Evolutionary conservation across 2,888 invertebrate species (phyloP).

Genomic region (Tridacna gigas): DNA sequence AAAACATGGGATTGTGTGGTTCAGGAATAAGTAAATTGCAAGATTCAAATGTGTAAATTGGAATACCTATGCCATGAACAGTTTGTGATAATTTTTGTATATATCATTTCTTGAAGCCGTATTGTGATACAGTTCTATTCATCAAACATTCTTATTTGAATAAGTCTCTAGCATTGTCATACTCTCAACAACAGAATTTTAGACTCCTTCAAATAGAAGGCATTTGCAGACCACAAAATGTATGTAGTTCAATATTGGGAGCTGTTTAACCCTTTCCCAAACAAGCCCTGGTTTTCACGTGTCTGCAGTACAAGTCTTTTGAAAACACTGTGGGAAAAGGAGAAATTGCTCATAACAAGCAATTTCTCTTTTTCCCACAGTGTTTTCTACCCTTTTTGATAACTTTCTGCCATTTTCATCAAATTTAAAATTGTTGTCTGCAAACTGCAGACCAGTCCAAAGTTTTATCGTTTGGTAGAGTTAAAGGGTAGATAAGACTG

Average conservation of each 20-base stretch:
- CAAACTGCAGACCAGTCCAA: not conserved
- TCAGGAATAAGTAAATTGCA: too few species aligned
- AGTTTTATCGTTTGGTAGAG: too few species aligned
- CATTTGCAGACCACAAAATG: not conserved
- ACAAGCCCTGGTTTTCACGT: not conserved
- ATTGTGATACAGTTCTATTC: too few species aligned
- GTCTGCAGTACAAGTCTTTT: not conserved
- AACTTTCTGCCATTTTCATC: not conserved
- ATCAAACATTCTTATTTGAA: too few species aligned
- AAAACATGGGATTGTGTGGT: too few species aligned
- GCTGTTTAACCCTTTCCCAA: not conserved
- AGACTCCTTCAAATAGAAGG: not conserved
- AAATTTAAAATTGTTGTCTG: not conserved
- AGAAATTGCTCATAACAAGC: not conserved
- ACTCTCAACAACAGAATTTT: not conserved
- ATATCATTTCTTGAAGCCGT: too few species aligned
- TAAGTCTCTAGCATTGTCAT: too few species aligned
- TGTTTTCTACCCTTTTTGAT: not conserved
- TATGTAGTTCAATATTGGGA: not conserved
- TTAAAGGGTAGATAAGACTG: too few species aligned
- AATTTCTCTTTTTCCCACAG: constrained; percentile 12
- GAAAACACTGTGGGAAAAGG: not conserved
- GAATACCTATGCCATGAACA: too few species aligned
- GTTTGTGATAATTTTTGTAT: too few species aligned
- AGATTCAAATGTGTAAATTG: too few species aligned